These are phyloP conservation scores for Tubulanus polymorphus DNA, from an alignment of 2,888 invertebrate species.

Conservation along the genomic window DNA sequence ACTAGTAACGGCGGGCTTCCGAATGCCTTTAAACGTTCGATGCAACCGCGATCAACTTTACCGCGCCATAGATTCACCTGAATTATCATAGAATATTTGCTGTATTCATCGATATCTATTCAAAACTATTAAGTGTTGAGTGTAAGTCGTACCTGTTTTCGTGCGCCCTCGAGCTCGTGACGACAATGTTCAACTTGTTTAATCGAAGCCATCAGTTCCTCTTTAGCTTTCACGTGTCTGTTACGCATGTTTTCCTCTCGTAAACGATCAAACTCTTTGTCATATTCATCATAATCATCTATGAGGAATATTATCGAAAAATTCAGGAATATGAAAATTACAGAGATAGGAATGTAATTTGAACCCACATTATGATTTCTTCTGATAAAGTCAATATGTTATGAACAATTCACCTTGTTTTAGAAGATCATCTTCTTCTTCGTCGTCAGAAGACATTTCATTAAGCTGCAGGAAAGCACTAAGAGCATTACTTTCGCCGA, in stretches of 20 bases:
- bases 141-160: conserved; percentile 36
- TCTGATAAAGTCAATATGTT: too few relatives aligned
- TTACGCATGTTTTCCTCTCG: conserved; percentile 49
- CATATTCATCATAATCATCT: conserved; percentile 53
- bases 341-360: too few relatives aligned
- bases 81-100: too few relatives aligned
- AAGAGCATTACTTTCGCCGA: conserved; percentile 43
- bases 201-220: conserved; percentile 38
- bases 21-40: conserved; percentile 47
- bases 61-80: conserved; percentile 48
- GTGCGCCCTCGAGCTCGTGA: conserved; percentile 40
- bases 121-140: too few relatives aligned
- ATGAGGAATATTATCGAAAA: too few relatives aligned
- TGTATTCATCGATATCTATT: too few relatives aligned
- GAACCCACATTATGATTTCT: too few relatives aligned
- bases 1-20: conserved; percentile 49
- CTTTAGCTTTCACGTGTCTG: conserved; percentile 46
- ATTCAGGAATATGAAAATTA: too few relatives aligned
- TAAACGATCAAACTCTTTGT: conserved; percentile 52
- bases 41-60: conserved; percentile 47
- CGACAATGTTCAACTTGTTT: conserved; percentile 41
- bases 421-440: conserved; percentile 46
- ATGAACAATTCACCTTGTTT: conserved; percentile 32
- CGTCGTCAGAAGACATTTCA: conserved; percentile 44
- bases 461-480: conserved; percentile 51